Conservation (phyloP, 2,113 vertebrate genomes). For the Camelus dromedarius region DNA sequence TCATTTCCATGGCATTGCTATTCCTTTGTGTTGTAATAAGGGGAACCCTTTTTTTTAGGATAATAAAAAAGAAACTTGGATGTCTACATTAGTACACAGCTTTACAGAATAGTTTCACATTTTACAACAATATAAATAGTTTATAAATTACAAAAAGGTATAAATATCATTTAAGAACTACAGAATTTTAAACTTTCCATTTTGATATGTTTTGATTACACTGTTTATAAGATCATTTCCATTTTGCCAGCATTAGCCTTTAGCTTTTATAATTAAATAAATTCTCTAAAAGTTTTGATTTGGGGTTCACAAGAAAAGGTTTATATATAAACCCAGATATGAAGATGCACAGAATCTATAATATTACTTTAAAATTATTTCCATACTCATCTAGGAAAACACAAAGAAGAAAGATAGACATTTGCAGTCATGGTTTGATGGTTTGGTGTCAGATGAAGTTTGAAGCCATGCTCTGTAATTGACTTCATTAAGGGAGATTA, state of each 20-base stretch:
- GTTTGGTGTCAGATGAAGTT: neutral
- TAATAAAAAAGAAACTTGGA: neutral
- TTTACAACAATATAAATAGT: neutral
- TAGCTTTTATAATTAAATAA: neutral
- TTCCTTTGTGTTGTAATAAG: neutral
- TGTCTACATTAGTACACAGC: neutral
- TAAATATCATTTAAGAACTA: neutral
- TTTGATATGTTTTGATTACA: neutral
- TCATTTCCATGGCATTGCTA: neutral
- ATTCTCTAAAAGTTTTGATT: neutral
- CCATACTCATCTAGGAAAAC: neutral
- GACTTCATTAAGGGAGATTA: neutral
- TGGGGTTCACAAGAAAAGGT: neutral
- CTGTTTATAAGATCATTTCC: neutral
- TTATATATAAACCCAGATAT: neutral
- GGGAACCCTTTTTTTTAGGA: neutral
- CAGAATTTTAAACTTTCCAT: neutral
- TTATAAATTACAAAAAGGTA: neutral
- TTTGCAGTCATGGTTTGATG: neutral
- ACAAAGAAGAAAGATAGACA: neutral
- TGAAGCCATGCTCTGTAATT: neutral
- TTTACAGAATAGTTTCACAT: conserved; percentile 11
- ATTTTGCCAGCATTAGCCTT: neutral
- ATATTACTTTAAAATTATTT: neutral
- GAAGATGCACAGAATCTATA: neutral